These are phyloP conservation scores for Atherinosoma microstoma DNA, from an alignment of 2,797 vertebrate genomes.

Conservation along the genomic window DNA sequence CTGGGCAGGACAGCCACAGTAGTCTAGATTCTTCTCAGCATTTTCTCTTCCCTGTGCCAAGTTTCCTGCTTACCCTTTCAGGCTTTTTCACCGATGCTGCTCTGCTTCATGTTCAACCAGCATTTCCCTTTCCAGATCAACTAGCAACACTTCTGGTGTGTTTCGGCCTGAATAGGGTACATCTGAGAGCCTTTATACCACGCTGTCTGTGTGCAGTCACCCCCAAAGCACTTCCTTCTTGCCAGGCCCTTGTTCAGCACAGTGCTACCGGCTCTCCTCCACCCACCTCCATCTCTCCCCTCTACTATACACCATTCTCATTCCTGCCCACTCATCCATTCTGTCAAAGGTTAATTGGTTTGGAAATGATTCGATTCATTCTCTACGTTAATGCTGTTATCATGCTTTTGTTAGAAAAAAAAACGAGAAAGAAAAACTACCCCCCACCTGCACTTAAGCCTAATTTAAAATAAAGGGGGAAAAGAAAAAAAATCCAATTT, in stretches of 20 bases:
- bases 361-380: constrained; percentile 90
- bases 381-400: constrained; percentile 88
- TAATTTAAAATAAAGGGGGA: constrained; percentile 86
- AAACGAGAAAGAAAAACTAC: constrained; percentile 79
- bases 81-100: constrained; percentile 2
- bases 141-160: constrained; percentile 12
- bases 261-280: constrained; percentile 26
- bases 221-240: constrained; percentile 31
- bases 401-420: constrained; percentile 81
- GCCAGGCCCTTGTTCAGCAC: constrained; percentile 30
- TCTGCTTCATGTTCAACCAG: background rate
- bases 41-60: constrained; percentile 15
- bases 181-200: constrained; percentile 22
- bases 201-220: constrained; percentile 29
- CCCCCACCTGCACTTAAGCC: constrained; percentile 84
- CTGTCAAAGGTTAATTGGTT: constrained; percentile 91
- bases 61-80: constrained; percentile 10
- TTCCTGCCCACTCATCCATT: constrained; percentile 86
- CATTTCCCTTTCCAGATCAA: constrained; percentile 1
- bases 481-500: constrained; percentile 85
- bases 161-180: constrained; percentile 8
- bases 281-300: constrained; percentile 21
- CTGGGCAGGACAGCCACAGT: constrained; percentile 38
- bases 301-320: constrained; percentile 71
- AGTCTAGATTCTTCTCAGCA: constrained; percentile 27